Base-by-base conservation (phyloP, 1,140 invertebrate species). In the Lasioglossum baleicum region DNA sequence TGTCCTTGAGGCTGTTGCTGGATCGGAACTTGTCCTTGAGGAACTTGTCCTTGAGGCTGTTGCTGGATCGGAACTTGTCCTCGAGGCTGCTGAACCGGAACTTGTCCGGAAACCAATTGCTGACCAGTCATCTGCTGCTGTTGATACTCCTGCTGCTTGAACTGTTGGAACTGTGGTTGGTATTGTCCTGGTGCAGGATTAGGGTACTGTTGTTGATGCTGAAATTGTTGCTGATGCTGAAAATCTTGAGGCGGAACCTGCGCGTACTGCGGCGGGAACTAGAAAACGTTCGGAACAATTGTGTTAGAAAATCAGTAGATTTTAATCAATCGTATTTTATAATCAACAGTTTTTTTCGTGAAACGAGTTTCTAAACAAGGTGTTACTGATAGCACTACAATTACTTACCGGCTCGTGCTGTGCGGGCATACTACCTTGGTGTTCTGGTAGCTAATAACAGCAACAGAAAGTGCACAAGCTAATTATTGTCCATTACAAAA, bases 381-480 rank as follows among this genome's bases (percentile, higher is more conserved):
- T 73, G 10, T 7, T 10, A 60, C 8, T 56, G 35, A 10, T 42
- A 31, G 13, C 60, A 61, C 35, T 75, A 56, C 10, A 13, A 51
- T 58, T 69, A 83, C 81, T 88, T 71, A 90, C 87, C 82, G 87
- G 48, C 15, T 82, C 72, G 13, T 78, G 64, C 31, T 88, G 83
- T 22, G 53, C 75, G 35, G 84, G 75, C 75, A 82, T 77, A 81
- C 56, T 78, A 74, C 79, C 87, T 74, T 77, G 80, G 48, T 88
- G 71, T 77, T 85, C 84, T 82, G 88, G 85, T 81, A 76, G 78
- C 89, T 91, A 88, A 75, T 78, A 86, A 88, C 80, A 83, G 78
- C 75, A 87, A 88, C 66, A 88, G 83, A 90, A 91, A 87, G 83
- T 90, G 89, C 88, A 91, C 80, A 92, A 89, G 86, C 88, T 83